A percentile compares a stretch with the other conserved stretches of the same genome.
phyloP scores from a whole-genome alignment of 1,140 invertebrate genomes.

The Drosophila mauritiana region DNA sequence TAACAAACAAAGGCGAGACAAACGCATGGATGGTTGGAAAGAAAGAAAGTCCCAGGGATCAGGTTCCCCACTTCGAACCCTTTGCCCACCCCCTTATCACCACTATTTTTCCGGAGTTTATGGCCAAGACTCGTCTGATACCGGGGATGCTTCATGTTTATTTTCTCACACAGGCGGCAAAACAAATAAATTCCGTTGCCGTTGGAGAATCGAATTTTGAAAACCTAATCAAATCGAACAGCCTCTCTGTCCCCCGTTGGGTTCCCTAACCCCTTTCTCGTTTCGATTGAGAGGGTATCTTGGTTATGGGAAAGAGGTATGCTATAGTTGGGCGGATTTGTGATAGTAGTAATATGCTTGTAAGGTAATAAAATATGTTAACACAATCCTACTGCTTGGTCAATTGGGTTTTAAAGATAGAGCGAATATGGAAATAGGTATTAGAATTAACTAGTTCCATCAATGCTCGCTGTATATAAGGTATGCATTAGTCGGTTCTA shows the following conservation, averaged over 20 bases:
- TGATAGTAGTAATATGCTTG: too few relatives aligned
- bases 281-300: slow-evolving; percentile 12
- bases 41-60: slow-evolving; percentile 54
- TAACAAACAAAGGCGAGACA: slow-evolving; percentile 80
- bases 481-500: slow-evolving; percentile 10
- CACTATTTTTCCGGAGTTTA: slow-evolving; percentile 3
- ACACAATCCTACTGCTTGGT: too few relatives aligned
- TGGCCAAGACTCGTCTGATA: slow-evolving; percentile 17
- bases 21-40: slow-evolving; percentile 30
- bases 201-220: slow-evolving; percentile 71
- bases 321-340: not conserved
- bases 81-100: slow-evolving; percentile 3
- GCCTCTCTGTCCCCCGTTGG: slow-evolving; percentile 20
- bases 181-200: slow-evolving; percentile 61
- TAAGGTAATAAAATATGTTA: too few relatives aligned
- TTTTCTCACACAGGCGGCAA: slow-evolving; percentile 76
- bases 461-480: not conserved
- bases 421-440: too few relatives aligned
- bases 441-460: too few relatives aligned
- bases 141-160: slow-evolving; percentile 54
- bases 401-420: not conserved
- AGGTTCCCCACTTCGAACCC: slow-evolving; percentile 13
- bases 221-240: slow-evolving; percentile 77
- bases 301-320: not conserved
- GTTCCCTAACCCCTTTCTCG: slow-evolving; percentile 15